phyloP scores from a whole-genome alignment of 2,888 invertebrate genomes.

The Dioctria linearis region DNA sequence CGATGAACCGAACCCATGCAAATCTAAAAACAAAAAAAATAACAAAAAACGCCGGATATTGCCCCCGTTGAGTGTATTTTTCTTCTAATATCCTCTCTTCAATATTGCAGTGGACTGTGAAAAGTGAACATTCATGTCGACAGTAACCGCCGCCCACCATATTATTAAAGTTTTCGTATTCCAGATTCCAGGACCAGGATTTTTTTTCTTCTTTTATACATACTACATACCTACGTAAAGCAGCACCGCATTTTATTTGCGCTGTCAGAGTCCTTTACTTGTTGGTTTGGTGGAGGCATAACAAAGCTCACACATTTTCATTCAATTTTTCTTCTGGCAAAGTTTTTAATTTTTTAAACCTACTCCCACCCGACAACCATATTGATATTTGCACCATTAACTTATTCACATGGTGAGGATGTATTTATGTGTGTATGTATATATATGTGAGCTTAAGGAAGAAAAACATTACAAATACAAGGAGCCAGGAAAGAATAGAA shows the following conservation, averaged over 20 bases:
- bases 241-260: too few relatives aligned
- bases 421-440: neutral
- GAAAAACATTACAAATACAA: too few relatives aligned
- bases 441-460: neutral
- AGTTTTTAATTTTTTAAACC: slow-evolving; percentile 38
- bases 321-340: slow-evolving; percentile 37
- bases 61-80: neutral
- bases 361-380: neutral
- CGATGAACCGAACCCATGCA: neutral
- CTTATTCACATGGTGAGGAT: neutral
- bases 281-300: too few relatives aligned
- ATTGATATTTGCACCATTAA: slow-evolving; percentile 34
- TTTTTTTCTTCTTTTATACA: too few relatives aligned
- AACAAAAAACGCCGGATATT: slow-evolving; percentile 3
- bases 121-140: slow-evolving; percentile 1
- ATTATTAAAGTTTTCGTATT: neutral
- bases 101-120: neutral
- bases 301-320: neutral
- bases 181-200: too few relatives aligned
- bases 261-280: too few relatives aligned
- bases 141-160: slow-evolving; percentile 13
- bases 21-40: neutral
- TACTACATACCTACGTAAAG: too few relatives aligned
- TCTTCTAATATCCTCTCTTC: slow-evolving; percentile 8
- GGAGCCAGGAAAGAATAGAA: too few relatives aligned